Base-by-base conservation (phyloP, 2,888 invertebrate species). In the Strigamia transsilvanica region DNA sequence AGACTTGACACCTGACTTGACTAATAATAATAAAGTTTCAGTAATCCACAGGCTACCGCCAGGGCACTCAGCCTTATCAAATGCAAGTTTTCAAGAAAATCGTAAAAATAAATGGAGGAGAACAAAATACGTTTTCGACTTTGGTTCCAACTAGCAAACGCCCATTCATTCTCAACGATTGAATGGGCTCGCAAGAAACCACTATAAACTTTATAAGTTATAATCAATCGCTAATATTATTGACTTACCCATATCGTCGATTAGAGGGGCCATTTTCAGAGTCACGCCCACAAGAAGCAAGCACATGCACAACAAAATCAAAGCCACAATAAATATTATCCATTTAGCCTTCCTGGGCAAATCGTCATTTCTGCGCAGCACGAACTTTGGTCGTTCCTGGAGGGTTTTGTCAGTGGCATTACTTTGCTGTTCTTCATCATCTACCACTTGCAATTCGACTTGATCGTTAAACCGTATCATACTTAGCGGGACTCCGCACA, bases 221-320 rank as follows among this genome's bases (percentile, higher is more conserved):
- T 23, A 12, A 12, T 79, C n/a, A 18, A 38, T 38, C n/a, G 10
- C 38, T 5, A 42, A 41, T n/a, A 7, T 46, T n/a, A 7, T 46
- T 85, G 27, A 92, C 94, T 93, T 89, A 97, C 97, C 96, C 93
- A 97, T 94, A 87, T 96, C 96, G 87, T 97, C 97, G 86, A 97
- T 97, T 85, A 97, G 93, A 13, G 97, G 97, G 15, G 97, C 96
- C 95, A 97, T 96, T 84, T 96, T 91, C 41, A 97, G 90, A 5
- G 97, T 97, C 82, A 97, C 94, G 18, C 96, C 97, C 41, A 97
- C 96, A 83, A 97, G 90, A 84, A 97, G 90, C 86, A 97, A 91
- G 88, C 96, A 96, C 90, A 96, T 94, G 87, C 95, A 92, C 83
- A 97, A 91, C 84, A 97, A 90, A 84, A 96, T 90, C 87, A 94